phyloP scores from a whole-genome alignment of 2,888 invertebrate genomes.

The Caenorhabditis parvicauda region DNA sequence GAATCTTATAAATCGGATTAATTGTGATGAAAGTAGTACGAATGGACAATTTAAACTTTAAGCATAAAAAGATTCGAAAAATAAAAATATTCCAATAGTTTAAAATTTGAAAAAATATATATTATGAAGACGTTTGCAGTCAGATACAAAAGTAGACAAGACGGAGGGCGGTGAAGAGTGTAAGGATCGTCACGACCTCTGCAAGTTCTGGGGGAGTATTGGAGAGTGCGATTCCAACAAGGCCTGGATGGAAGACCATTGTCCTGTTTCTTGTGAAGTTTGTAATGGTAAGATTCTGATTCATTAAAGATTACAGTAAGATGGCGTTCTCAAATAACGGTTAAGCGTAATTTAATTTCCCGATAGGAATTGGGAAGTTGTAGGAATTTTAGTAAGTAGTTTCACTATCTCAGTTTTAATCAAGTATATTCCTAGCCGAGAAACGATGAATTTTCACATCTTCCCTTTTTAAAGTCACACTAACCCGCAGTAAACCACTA shows the following conservation, averaged over 20 bases:
- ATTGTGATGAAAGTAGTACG: neutral
- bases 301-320: too few species aligned
- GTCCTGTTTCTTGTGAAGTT: slow-evolving; percentile 55
- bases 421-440: too few species aligned
- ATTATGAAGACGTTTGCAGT: neutral
- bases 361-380: slow-evolving; percentile 3
- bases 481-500: too few species aligned
- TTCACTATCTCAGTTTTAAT: too few species aligned
- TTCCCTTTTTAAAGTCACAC: too few species aligned
- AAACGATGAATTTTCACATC: too few species aligned
- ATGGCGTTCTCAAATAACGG: too few species aligned
- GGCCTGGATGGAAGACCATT: slow-evolving; percentile 61
- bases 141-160: too few species aligned
- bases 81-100: too few species aligned
- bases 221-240: slow-evolving; percentile 57
- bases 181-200: slow-evolving; percentile 59
- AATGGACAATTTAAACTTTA: neutral
- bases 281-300: slow-evolving; percentile 59
- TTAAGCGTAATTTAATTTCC: neutral
- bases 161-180: slow-evolving; percentile 32
- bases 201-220: slow-evolving; percentile 62
- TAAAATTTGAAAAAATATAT: neutral
- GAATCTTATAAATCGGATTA: neutral
- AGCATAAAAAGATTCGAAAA: too few species aligned
- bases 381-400: neutral